These are phyloP conservation scores for Cordilura impudica DNA, from an alignment of 2,888 invertebrate genomes.

Conservation along the genomic window DNA sequence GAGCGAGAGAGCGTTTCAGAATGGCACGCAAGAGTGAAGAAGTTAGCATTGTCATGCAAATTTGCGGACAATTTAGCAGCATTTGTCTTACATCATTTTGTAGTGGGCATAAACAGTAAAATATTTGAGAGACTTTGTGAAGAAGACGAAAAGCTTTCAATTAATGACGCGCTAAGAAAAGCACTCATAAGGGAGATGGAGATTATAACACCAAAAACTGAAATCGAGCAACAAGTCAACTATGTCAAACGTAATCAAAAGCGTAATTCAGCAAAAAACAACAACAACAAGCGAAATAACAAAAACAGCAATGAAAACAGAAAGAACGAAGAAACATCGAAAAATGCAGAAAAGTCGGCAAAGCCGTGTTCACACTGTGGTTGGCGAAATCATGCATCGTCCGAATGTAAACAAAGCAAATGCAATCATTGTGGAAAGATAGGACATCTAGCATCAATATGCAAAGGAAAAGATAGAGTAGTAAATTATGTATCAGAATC, in stretches of 20 bases:
- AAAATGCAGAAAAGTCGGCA: background rate
- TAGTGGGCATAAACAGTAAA: no score
- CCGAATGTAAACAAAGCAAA: background rate
- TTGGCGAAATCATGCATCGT: conserved; percentile 3
- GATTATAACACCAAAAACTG: background rate
- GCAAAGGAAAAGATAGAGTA: no score
- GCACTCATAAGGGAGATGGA: conserved; percentile 42
- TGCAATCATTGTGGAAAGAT: background rate
- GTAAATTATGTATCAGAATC: no score
- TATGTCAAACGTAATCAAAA: conserved; percentile 19
- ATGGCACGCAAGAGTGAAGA: conserved; percentile 31
- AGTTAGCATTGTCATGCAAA: conserved; percentile 27
- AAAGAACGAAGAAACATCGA: background rate
- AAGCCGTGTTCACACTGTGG: conserved; percentile 13
- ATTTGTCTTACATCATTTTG: conserved; percentile 10
- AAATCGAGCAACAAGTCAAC: conserved; percentile 17
- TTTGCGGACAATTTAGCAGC: conserved; percentile 17
- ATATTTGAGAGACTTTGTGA: no score
- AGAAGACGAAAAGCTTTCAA: no score
- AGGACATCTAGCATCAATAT: background rate
- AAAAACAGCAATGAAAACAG: background rate
- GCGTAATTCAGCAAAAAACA: no score
- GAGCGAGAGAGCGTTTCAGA: conserved; percentile 14
- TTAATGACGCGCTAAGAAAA: conserved; percentile 45
- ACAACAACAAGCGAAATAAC: background rate